phyloP scores from a whole-genome alignment of 2,113 vertebrate genomes.

The Cyprinodon variegatus region DNA sequence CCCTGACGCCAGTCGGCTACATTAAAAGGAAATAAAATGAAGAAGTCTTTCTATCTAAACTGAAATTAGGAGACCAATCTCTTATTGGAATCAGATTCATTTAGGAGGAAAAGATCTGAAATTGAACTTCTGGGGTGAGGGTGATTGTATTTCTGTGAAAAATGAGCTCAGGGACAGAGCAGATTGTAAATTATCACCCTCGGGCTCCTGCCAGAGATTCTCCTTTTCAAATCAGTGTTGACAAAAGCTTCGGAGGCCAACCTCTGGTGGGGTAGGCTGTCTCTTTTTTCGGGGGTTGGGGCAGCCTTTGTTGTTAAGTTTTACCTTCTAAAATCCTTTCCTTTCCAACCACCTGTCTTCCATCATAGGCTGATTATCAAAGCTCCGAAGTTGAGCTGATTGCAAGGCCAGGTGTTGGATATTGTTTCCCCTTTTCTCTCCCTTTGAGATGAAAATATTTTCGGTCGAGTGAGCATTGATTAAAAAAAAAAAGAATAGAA shows the following conservation, averaged over 20 bases:
- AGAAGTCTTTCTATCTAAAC: conserved; percentile 34
- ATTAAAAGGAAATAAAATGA: conserved; percentile 39
- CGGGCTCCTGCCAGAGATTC: conserved; percentile 33
- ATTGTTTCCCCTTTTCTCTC: background rate
- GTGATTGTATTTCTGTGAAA: conserved; percentile 23
- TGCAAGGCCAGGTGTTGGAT: conserved; percentile 3
- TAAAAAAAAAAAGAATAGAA: background rate
- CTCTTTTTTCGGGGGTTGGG: background rate
- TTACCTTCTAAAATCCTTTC: conserved; percentile 48
- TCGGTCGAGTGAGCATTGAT: conserved; percentile 5
- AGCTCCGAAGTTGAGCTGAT: conserved; percentile 15
- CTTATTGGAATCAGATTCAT: conserved; percentile 23
- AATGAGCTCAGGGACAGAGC: background rate
- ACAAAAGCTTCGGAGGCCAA: conserved; percentile 53
- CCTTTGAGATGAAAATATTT: conserved; percentile 10
- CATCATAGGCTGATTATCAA: conserved; percentile 50
- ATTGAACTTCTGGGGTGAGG: conserved; percentile 5
- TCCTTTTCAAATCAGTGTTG: conserved; percentile 48
- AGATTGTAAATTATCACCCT: conserved; percentile 61
- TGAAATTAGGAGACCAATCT: conserved; percentile 32
- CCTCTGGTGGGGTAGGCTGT: conserved; percentile 35
- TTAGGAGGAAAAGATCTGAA: conserved; percentile 26
- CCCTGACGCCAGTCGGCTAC: conserved; percentile 4
- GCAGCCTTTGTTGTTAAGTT: conserved; percentile 63
- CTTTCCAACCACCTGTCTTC: conserved; percentile 54